These are phyloP conservation scores for Chaetops frenatus DNA, from an alignment of 2,113 vertebrate genomes.

Conservation along the genomic window DNA sequence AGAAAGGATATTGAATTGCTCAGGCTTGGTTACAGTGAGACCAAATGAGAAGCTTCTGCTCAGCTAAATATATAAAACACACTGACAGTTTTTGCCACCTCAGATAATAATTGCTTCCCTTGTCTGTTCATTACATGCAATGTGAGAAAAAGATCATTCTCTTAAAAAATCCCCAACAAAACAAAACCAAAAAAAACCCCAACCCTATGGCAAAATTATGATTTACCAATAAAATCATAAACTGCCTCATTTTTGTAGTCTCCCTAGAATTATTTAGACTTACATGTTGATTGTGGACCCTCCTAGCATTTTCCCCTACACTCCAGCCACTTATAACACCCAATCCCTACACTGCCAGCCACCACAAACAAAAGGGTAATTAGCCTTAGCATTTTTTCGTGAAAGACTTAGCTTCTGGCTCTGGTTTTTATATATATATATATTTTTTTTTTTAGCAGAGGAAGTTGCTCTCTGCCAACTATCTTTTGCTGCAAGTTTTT, in stretches of 20 bases:
- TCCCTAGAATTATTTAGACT: not conserved
- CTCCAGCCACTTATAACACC: not conserved
- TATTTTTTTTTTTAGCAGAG: not conserved
- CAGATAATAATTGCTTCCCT: not conserved
- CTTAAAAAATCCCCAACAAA: not conserved
- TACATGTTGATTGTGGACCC: not conserved
- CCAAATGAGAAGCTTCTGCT: not conserved
- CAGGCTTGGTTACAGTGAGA: not conserved
- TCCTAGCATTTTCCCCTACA: not conserved
- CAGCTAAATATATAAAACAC: not conserved
- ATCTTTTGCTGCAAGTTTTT: not conserved
- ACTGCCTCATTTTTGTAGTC: not conserved
- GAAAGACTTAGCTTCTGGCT: not conserved
- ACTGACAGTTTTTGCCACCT: not conserved
- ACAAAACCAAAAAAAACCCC: not conserved
- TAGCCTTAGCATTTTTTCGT: not conserved
- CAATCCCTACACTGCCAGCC: not conserved
- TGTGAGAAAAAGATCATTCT: not conserved
- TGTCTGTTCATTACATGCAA: not conserved
- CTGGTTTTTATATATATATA: no score
- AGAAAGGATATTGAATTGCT: not conserved
- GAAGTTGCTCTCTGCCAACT: not conserved
- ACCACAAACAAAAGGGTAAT: not conserved
- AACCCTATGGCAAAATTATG: not conserved
- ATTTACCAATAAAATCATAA: not conserved